phyloP scores from a whole-genome alignment of 2,888 invertebrate genomes.

The Andrena marginata region DNA sequence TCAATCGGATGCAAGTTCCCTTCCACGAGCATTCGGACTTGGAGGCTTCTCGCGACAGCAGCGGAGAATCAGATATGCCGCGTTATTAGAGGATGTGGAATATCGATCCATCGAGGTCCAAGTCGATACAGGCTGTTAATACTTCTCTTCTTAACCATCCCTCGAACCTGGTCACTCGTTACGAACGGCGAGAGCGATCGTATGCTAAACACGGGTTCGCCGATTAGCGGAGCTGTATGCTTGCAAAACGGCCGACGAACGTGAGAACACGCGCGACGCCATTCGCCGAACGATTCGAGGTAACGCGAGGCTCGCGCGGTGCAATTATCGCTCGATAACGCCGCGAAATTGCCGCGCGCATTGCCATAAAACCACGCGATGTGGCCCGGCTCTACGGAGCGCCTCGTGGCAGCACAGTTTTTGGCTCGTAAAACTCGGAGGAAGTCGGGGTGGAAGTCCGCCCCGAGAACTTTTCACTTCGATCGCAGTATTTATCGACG shows the following conservation, averaged over 20 bases:
- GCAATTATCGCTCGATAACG: constrained; percentile 47
- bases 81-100: too few species aligned
- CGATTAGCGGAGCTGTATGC: neutral
- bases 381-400: constrained; percentile 29
- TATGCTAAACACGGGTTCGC: neutral
- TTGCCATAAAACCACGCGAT: constrained; percentile 37
- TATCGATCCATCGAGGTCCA: too few species aligned
- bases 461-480: constrained; percentile 67
- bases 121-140: too few species aligned
- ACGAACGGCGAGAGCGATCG: too few species aligned
- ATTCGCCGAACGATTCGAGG: neutral
- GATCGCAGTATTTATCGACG: constrained; percentile 70
- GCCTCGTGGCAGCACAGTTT: constrained; percentile 50
- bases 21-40: neutral
- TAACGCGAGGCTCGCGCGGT: neutral
- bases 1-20: neutral
- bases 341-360: constrained; percentile 30
- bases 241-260: constrained; percentile 7
- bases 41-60: neutral
- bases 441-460: constrained; percentile 30
- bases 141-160: too few species aligned
- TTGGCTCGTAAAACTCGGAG: constrained; percentile 38
- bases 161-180: too few species aligned
- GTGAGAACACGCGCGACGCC: neutral
- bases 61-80: too few species aligned